These are phyloP conservation scores for Acipenser ruthenus DNA, from an alignment of 2,797 vertebrate genomes.

Conservation along the genomic window DNA sequence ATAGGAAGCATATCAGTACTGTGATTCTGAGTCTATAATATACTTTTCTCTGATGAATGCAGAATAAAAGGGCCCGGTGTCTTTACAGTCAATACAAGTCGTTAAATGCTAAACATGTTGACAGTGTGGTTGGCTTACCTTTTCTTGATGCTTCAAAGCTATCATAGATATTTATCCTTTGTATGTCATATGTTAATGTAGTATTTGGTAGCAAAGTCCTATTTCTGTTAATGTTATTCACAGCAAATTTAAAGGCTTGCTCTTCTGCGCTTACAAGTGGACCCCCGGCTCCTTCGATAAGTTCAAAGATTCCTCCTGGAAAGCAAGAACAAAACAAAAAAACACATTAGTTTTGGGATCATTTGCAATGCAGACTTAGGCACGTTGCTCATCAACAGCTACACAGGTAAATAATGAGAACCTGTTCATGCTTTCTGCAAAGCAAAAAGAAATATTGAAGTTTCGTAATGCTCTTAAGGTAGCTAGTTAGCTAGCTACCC, in stretches of 20 bases:
- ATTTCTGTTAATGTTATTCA: slow-evolving; percentile 97
- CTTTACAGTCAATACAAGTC: too few relatives aligned
- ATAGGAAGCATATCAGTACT: too few relatives aligned
- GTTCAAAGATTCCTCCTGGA: slow-evolving; percentile 96
- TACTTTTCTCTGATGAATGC: too few relatives aligned
- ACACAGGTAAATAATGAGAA: too few relatives aligned
- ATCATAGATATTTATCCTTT: slow-evolving; percentile 98
- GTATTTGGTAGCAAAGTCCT: slow-evolving; percentile 95
- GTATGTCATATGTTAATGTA: slow-evolving; percentile 95
- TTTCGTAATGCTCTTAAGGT: too few relatives aligned
- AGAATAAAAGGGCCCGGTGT: too few relatives aligned
- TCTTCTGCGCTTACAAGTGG: slow-evolving; percentile 89
- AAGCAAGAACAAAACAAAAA: slow-evolving; percentile 18
- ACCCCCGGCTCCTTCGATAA: slow-evolving; percentile 78
- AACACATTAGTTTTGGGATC: slow-evolving; percentile 14
- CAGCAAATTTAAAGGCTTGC: slow-evolving; percentile 94
- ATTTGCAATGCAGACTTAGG: background rate
- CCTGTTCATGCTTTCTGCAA: too few relatives aligned
- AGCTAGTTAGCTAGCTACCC: too few relatives aligned
- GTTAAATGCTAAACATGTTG: too few relatives aligned
- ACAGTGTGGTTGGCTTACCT: slow-evolving; percentile 61
- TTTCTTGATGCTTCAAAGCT: slow-evolving; percentile 98
- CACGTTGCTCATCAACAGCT: too few relatives aligned
- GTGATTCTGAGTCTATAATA: too few relatives aligned
- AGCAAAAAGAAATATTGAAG: too few relatives aligned